Evolutionary conservation across 2,888 invertebrate species (phyloP).

Genomic region (Acanthacorydalis orientalis): DNA sequence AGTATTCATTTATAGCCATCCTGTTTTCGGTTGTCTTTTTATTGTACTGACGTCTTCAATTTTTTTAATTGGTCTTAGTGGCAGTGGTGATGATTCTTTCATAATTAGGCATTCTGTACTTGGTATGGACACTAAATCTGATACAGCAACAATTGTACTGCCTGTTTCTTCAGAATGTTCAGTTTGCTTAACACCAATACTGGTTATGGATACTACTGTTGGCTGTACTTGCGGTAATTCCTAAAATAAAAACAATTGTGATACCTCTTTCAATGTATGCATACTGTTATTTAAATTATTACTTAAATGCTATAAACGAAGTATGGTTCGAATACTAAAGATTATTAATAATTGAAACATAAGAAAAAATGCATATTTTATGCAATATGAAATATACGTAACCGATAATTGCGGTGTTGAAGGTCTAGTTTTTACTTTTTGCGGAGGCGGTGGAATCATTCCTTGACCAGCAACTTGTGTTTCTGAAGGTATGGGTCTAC

Average conservation of each 20-base stretch:
- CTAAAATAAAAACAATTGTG: neutral
- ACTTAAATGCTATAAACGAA: neutral
- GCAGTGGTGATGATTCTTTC: constrained; percentile 21
- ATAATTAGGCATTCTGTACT: constrained; percentile 34
- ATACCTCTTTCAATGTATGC: neutral
- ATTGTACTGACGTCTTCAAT: constrained; percentile 36
- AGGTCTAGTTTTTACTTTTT: constrained; percentile 9
- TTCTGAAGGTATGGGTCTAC: constrained; percentile 30
- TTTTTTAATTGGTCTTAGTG: constrained; percentile 26
- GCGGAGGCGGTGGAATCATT: constrained; percentile 30
- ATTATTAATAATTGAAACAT: too few species aligned
- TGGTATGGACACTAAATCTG: constrained; percentile 19
- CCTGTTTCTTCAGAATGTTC: neutral
- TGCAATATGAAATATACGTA: neutral
- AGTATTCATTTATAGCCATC: constrained; percentile 33
- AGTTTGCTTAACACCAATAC: constrained; percentile 2
- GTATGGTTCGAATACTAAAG: too few species aligned
- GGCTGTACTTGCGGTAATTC: neutral
- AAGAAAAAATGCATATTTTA: too few species aligned
- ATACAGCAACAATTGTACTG: constrained; percentile 15
- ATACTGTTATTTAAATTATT: neutral
- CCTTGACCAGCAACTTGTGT: constrained; percentile 27
- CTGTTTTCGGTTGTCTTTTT: constrained; percentile 38
- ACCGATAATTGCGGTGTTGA: neutral
- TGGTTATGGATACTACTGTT: too few species aligned